phyloP scores from a whole-genome alignment of 2,888 invertebrate species.

The Sphecodes monilicornis region DNA sequence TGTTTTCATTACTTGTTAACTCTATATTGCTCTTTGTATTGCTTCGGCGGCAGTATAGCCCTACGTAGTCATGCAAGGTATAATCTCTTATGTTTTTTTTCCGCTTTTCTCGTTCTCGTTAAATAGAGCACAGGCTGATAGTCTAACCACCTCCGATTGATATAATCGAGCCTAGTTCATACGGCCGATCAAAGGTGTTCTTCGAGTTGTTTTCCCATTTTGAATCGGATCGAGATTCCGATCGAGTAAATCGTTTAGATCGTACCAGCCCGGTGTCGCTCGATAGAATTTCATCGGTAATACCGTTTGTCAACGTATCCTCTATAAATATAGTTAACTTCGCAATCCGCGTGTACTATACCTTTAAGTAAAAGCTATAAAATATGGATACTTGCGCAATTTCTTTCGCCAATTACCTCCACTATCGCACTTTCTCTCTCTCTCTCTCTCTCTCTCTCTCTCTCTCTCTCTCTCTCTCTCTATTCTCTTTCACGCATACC shows the following conservation, averaged over 20 bases:
- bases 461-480: slow-evolving; percentile 33
- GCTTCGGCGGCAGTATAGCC: slow-evolving; percentile 81
- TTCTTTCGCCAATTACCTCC: slow-evolving; percentile 32
- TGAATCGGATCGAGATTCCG: neutral
- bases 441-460: neutral
- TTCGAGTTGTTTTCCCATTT: neutral
- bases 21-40: slow-evolving; percentile 84
- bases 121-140: slow-evolving; percentile 48
- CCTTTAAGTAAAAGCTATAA: slow-evolving; percentile 81
- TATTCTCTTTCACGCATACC: neutral
- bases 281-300: slow-evolving; percentile 70
- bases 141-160: neutral
- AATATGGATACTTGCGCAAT: slow-evolving; percentile 76
- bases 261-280: slow-evolving; percentile 55
- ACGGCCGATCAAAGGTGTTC: neutral
- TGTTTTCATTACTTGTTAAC: slow-evolving; percentile 57
- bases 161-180: neutral
- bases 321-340: slow-evolving; percentile 84
- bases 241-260: neutral
- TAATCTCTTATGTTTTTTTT: slow-evolving; percentile 52
- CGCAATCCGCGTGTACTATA: slow-evolving; percentile 74
- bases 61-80: slow-evolving; percentile 82
- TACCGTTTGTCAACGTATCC: slow-evolving; percentile 77
- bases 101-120: slow-evolving; percentile 40
- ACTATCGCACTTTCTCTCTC: slow-evolving; percentile 17